Evolutionary conservation across 2,797 vertebrate genomes (phyloP).

Genomic region (Astyanax mexicanus): DNA sequence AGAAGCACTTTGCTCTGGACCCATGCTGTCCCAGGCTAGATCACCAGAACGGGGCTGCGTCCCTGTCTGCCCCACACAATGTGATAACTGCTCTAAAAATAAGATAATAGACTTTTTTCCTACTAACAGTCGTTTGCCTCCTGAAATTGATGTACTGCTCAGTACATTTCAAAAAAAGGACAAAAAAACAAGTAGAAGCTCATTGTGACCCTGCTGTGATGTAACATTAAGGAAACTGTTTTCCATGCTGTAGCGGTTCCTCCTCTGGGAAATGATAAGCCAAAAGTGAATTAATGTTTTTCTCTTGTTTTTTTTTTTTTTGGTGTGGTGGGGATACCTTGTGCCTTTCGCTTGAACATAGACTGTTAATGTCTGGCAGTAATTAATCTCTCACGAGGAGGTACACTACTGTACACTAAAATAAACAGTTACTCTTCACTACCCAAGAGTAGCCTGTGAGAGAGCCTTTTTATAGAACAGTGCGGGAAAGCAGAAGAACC

Average conservation of each 20-base stretch:
- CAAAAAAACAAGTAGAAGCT: conserved; percentile 10
- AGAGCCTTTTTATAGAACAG: no score
- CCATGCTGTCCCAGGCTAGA: background rate
- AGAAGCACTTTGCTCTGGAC: background rate
- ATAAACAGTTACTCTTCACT: no score
- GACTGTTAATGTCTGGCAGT: no score
- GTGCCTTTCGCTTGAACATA: no score
- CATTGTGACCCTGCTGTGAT: background rate
- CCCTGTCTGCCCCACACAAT: background rate
- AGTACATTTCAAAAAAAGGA: background rate
- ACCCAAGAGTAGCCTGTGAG: no score
- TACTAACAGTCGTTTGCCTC: background rate
- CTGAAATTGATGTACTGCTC: background rate
- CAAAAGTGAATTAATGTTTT: background rate
- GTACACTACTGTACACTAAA: no score
- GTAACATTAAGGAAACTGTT: background rate
- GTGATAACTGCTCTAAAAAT: background rate
- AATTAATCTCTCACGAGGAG: no score
- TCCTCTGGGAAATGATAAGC: conserved; percentile 35
- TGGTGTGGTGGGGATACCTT: no score
- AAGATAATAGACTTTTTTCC: background rate
- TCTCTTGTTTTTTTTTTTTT: no score
- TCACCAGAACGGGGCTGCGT: background rate
- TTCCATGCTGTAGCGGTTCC: conserved; percentile 31
- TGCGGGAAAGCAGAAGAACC: no score